phyloP scores from a whole-genome alignment of 2,113 vertebrate species.

The Electrona antarctica region DNA sequence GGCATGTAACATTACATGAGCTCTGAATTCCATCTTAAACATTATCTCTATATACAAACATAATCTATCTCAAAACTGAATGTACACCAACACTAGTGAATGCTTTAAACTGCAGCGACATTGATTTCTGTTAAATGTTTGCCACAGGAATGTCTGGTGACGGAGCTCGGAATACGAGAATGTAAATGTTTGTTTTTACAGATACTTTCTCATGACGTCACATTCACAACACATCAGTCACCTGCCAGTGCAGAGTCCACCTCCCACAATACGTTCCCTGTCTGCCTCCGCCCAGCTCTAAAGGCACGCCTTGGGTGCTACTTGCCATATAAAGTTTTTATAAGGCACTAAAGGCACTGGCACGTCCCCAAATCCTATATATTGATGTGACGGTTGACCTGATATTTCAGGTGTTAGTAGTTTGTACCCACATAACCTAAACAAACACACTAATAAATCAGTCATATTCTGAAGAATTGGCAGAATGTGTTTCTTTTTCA shows the following conservation, averaged over 20 bases:
- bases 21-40: too few species aligned
- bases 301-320: conserved; percentile 10
- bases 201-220: neutral
- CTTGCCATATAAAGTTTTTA: conserved; percentile 6
- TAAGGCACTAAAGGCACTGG: too few species aligned
- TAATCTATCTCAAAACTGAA: too few species aligned
- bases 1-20: too few species aligned
- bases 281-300: conserved; percentile 6
- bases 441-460: conserved; percentile 42
- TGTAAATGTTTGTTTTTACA: neutral
- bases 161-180: too few species aligned
- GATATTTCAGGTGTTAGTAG: conserved; percentile 11
- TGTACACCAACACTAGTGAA: too few species aligned
- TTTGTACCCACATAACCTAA: conserved; percentile 1
- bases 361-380: conserved; percentile 23
- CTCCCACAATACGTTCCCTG: neutral
- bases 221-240: conserved; percentile 4
- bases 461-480: conserved; percentile 16
- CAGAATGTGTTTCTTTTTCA: neutral
- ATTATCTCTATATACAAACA: too few species aligned
- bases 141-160: too few species aligned
- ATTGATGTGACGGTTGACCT: neutral
- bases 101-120: too few species aligned
- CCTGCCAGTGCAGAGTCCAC: neutral
- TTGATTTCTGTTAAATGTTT: too few species aligned